A percentile compares a stretch with the other conserved stretches of the same genome.
Evolutionary conservation across 2,113 vertebrate genomes (phyloP).

Genomic region (Periophthalmus modestus): DNA sequence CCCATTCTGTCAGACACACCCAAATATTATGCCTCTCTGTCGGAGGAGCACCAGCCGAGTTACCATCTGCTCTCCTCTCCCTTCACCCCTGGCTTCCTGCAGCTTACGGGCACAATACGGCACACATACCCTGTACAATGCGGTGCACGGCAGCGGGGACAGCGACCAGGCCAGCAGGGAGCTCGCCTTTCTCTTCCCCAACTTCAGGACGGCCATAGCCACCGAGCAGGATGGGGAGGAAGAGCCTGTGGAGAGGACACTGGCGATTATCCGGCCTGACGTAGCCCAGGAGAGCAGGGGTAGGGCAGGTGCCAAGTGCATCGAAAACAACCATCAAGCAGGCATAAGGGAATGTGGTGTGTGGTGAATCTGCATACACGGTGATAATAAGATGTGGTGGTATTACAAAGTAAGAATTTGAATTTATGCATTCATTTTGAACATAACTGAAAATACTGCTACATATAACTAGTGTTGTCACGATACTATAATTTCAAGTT

Average conservation of each 20-base stretch:
- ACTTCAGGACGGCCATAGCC: constrained; percentile 65
- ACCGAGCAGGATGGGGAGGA: constrained; percentile 60
- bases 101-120: constrained; percentile 87
- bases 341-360: constrained; percentile 18
- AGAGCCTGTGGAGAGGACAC: constrained; percentile 75
- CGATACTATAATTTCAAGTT: too few species aligned
- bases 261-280: constrained; percentile 78
- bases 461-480: too few species aligned
- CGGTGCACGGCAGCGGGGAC: constrained; percentile 82
- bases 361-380: not conserved
- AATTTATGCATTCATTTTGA: not conserved
- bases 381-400: not conserved
- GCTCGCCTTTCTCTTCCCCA: constrained; percentile 85
- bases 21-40: constrained; percentile 65
- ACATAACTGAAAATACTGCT: too few species aligned
- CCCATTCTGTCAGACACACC: constrained; percentile 63
- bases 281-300: constrained; percentile 76
- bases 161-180: constrained; percentile 80
- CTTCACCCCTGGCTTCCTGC: constrained; percentile 53
- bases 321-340: constrained; percentile 24
- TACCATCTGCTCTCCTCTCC: constrained; percentile 74
- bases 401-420: not conserved
- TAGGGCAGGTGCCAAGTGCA: constrained; percentile 67
- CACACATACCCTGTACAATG: constrained; percentile 82
- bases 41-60: constrained; percentile 66